Evolutionary conservation across 2,113 vertebrate species (phyloP).

Genomic region (Sinosuthora webbiana): DNA sequence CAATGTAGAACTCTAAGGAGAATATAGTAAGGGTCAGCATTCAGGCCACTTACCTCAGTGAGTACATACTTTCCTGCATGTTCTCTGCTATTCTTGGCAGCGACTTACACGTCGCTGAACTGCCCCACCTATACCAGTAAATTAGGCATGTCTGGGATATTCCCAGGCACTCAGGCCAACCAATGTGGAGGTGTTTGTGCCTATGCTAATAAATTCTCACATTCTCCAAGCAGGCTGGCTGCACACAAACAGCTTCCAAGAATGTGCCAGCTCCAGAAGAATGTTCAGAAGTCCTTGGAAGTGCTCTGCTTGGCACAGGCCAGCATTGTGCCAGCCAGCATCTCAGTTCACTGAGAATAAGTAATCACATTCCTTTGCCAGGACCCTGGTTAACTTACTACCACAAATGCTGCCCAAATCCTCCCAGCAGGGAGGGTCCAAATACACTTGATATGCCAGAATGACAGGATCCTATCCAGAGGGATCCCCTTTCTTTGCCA

Average conservation of each 20-base stretch:
- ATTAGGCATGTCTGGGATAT: neutral
- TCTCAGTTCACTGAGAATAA: neutral
- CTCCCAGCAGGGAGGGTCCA: neutral
- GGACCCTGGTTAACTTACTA: neutral
- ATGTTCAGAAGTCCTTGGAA: neutral
- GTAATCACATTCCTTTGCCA: neutral
- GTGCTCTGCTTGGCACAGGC: neutral
- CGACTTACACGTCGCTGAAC: neutral
- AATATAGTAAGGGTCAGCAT: neutral
- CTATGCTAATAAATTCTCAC: neutral
- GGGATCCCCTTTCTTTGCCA: neutral
- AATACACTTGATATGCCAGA: neutral
- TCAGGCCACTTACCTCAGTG: neutral
- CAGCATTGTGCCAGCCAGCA: neutral
- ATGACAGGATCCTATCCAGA: neutral
- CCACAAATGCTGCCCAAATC: neutral
- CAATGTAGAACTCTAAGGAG: neutral
- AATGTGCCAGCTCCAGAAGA: neutral
- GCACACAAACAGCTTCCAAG: neutral
- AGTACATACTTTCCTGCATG: neutral
- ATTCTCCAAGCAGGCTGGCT: neutral
- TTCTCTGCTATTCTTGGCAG: neutral
- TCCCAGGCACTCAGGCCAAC: neutral
- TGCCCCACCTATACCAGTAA: neutral
- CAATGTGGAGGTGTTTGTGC: fast-evolving